Percentiles rank a stretch among this genome's conserved stretches.
Evolutionary conservation across 2,113 vertebrate species (phyloP).

Genomic region (Silurus glanis): DNA sequence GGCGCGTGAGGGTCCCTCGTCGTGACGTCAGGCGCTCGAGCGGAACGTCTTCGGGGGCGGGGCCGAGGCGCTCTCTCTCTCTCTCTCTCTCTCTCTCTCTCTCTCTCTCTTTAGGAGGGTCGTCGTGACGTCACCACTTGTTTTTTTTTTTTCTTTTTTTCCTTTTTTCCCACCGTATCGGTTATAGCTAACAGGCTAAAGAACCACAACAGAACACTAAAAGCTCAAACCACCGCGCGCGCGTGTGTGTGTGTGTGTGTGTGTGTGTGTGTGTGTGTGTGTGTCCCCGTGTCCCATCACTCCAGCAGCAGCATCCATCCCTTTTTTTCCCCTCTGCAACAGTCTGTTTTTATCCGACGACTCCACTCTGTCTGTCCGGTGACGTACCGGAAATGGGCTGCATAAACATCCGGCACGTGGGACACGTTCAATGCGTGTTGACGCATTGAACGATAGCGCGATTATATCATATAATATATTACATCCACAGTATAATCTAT

Average conservation of each 20-base stretch:
- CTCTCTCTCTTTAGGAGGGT: neutral
- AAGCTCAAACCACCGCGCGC: neutral
- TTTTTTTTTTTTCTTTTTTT: neutral
- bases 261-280: slow-evolving; percentile 2
- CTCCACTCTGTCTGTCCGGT: neutral
- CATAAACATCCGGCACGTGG: slow-evolving; percentile 79
- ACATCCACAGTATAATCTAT: too few species aligned
- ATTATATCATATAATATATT: neutral
- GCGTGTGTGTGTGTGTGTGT: neutral
- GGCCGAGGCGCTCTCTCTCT: neutral
- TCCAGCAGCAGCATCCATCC: neutral
- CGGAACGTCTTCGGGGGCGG: neutral
- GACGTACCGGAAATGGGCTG: slow-evolving; percentile 34
- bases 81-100: too few species aligned
- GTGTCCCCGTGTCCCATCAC: neutral
- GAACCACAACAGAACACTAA: neutral
- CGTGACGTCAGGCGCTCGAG: neutral
- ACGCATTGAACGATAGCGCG: slow-evolving; percentile 22
- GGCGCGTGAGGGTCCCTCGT: slow-evolving; percentile 53
- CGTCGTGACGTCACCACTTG: neutral
- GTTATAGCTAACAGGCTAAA: slow-evolving; percentile 1
- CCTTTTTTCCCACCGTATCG: neutral
- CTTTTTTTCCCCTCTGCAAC: neutral
- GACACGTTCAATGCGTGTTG: slow-evolving; percentile 64
- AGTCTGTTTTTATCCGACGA: slow-evolving; percentile 30